These are phyloP conservation scores for Pristis pectinata DNA, from an alignment of 2,797 vertebrate species.

Conservation along the genomic window DNA sequence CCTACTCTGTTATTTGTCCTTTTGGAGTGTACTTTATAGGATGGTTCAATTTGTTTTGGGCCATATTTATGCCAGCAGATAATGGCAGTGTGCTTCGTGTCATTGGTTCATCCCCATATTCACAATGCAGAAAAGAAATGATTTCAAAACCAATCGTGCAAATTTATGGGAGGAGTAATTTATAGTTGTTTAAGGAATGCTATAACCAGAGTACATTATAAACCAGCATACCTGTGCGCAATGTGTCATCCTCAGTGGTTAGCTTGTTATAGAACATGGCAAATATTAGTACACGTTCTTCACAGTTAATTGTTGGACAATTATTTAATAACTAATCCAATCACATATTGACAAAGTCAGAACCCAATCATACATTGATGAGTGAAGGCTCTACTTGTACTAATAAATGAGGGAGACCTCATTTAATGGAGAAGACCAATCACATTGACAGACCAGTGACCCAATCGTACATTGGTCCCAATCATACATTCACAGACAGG, in stretches of 20 bases:
- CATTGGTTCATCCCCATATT: background rate
- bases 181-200: background rate
- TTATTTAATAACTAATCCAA: background rate
- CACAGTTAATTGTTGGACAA: background rate
- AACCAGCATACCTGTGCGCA: too few relatives aligned
- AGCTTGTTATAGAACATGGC: background rate
- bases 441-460: background rate
- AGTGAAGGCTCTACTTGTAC: background rate
- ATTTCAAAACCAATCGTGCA: background rate
- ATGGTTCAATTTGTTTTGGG: constrained; percentile 1
- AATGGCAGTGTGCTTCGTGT: background rate
- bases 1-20: constrained; percentile 6
- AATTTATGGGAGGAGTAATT: constrained; percentile 7
- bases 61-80: background rate
- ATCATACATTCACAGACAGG: background rate
- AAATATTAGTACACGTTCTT: background rate
- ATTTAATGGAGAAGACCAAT: background rate
- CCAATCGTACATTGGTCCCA: background rate
- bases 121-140: background rate
- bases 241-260: background rate
- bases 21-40: background rate
- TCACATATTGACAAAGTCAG: background rate
- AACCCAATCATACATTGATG: background rate
- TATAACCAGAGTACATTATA: background rate
- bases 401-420: background rate